Evolutionary conservation across 2,113 vertebrate genomes (phyloP).

Genomic region (Acanthisitta chloris): DNA sequence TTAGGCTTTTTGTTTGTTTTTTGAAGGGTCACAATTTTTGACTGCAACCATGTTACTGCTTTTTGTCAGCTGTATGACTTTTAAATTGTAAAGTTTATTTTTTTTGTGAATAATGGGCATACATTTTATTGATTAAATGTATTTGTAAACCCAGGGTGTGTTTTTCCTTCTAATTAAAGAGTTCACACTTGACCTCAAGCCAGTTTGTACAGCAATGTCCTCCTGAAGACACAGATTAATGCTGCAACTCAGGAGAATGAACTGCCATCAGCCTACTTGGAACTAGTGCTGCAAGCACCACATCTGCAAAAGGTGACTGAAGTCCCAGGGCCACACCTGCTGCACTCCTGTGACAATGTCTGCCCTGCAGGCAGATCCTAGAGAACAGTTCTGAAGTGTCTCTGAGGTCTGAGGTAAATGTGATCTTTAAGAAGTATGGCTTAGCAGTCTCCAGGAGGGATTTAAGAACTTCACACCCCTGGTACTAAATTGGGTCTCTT

Average conservation of each 20-base stretch:
- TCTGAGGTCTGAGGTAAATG: background rate
- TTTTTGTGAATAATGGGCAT: conserved; percentile 40
- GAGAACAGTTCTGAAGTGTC: background rate
- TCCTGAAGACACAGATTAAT: rapidly evolving
- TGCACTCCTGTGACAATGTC: background rate
- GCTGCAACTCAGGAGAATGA: background rate
- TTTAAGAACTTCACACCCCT: background rate
- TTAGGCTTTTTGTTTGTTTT: background rate
- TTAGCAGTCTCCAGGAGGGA: background rate
- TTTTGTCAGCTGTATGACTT: conserved; percentile 4
- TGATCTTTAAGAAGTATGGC: background rate
- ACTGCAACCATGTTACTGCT: background rate
- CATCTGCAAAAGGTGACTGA: background rate
- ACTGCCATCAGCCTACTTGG: background rate
- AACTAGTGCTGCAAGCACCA: background rate
- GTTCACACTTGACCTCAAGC: background rate
- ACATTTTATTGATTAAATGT: conserved; percentile 68
- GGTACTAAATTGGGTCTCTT: background rate
- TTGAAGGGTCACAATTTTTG: background rate
- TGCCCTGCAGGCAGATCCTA: background rate
- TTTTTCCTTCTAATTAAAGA: background rate
- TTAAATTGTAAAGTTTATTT: conserved; percentile 51
- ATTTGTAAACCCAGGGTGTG: background rate
- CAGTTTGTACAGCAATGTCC: background rate
- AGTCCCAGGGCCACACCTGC: background rate